Evolutionary conservation across 2,888 invertebrate species (phyloP).

Genomic region (Empis stercorea): DNA sequence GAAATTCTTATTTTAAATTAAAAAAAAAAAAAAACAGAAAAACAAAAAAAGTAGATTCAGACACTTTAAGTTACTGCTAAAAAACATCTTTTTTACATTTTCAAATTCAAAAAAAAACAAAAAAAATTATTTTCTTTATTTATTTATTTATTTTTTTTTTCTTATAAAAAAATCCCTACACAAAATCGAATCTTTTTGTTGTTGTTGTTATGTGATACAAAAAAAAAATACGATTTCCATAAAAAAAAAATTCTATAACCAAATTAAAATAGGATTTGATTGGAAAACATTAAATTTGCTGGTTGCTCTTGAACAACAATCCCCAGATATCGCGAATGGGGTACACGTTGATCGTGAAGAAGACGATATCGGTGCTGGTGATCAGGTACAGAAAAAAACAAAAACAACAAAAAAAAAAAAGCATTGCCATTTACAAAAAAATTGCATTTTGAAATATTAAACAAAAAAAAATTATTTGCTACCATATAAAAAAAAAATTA

Average conservation of each 20-base stretch:
- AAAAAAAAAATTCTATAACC: background rate
- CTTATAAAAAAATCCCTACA: background rate
- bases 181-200: background rate
- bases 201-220: no score
- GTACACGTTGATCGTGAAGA: constrained; percentile 80
- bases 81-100: no score
- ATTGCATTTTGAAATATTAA: no score
- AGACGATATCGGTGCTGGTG: constrained; percentile 91
- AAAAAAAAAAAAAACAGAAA: background rate
- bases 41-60: background rate
- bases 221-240: no score
- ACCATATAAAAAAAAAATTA: no score
- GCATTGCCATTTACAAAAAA: no score
- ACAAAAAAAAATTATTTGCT: no score
- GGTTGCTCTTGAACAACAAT: constrained; percentile 95
- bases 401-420: no score
- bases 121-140: background rate
- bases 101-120: no score
- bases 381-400: constrained; percentile 56
- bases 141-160: background rate
- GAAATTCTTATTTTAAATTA: background rate
- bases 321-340: constrained; percentile 88
- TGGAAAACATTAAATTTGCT: constrained; percentile 98
- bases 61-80: no score
- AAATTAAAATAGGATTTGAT: constrained; percentile 73